A percentile compares a stretch with the other conserved stretches of the same genome.
Evolutionary conservation across 2,113 vertebrate species (phyloP).

Genomic region (Gila orcuttii): DNA sequence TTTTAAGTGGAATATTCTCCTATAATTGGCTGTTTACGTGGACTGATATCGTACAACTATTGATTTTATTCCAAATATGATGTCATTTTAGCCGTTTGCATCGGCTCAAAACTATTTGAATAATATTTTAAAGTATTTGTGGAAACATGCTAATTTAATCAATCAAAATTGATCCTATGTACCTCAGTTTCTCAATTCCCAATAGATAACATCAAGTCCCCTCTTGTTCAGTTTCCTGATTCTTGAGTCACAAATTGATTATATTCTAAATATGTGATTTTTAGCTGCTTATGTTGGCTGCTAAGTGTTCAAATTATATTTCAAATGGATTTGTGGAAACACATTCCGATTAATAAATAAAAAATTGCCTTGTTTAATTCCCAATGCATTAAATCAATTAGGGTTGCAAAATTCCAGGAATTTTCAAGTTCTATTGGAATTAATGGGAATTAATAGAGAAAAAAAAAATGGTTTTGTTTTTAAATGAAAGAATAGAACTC

Average conservation of each 20-base stretch:
- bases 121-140: not conserved
- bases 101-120: not conserved
- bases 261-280: not conserved
- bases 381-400: no score
- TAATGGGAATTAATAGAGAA: no score
- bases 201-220: not conserved
- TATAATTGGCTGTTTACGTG: not conserved
- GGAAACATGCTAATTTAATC: not conserved
- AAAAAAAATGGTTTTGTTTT: no score
- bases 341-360: no score
- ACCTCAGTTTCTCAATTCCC: not conserved
- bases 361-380: no score
- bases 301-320: no score
- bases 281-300: no score
- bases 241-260: not conserved
- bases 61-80: slow-evolving; percentile 6
- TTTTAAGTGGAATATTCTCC: slow-evolving; percentile 34
- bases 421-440: no score
- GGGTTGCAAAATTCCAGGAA: no score
- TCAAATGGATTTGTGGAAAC: no score
- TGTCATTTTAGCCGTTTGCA: not conserved
- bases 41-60: not conserved
- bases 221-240: not conserved
- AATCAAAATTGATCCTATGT: not conserved
- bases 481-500: no score